These are phyloP conservation scores for Cloeon dipterum DNA, from an alignment of 2,888 invertebrate species.

Conservation along the genomic window DNA sequence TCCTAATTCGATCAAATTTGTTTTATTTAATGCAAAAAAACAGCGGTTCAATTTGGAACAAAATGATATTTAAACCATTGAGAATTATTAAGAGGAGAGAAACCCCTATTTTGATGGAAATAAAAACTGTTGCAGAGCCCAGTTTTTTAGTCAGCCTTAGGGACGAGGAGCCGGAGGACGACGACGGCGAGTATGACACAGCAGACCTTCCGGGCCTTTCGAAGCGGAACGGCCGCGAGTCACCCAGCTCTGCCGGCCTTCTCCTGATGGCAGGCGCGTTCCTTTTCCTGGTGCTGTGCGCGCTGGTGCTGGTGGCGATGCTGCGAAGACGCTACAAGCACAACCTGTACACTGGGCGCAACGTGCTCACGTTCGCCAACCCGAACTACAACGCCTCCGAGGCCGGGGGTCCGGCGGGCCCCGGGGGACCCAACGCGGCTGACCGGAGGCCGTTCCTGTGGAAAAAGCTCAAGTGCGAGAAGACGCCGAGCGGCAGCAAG, in stretches of 20 bases:
- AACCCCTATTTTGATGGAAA: no score
- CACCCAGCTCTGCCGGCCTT: neutral
- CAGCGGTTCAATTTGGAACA: neutral
- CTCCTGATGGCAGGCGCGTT: neutral
- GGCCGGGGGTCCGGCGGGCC: conserved; percentile 11
- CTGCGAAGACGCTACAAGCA: conserved; percentile 24
- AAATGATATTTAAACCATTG: no score
- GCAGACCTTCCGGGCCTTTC: no score
- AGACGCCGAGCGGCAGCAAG: conserved; percentile 35
- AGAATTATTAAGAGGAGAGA: no score
- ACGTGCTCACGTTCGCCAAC: conserved; percentile 68
- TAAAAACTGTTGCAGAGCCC: no score
- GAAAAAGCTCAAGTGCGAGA: conserved; percentile 60
- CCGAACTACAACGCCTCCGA: conserved; percentile 51
- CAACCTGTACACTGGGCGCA: conserved; percentile 26
- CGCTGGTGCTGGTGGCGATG: conserved; percentile 17
- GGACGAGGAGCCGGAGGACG: no score
- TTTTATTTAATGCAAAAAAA: neutral
- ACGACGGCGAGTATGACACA: no score
- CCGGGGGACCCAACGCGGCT: conserved; percentile 11
- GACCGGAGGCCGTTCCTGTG: conserved; percentile 37
- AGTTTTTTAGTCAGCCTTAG: no score
- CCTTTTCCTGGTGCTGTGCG: conserved; percentile 8
- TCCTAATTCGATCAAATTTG: no score
- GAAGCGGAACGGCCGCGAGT: no score